These are phyloP conservation scores for Castor canadensis DNA, from an alignment of 2,113 vertebrate genomes.

Conservation along the genomic window DNA sequence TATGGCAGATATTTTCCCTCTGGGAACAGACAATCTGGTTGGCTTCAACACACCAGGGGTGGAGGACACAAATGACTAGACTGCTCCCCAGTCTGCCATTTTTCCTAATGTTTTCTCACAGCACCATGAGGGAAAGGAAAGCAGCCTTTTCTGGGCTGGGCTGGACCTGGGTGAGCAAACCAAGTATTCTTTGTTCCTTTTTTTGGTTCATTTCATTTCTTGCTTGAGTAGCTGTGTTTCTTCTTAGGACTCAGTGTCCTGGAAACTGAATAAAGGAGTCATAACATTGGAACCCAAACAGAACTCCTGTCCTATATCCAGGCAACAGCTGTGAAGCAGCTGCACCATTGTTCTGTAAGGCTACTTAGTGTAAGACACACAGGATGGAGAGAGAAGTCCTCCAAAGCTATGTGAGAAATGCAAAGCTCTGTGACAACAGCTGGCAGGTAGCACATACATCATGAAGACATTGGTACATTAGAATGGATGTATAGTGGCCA, in stretches of 20 bases:
- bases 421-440: background rate
- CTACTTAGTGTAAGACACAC: background rate
- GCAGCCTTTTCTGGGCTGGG: background rate
- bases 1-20: background rate
- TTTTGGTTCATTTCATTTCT: background rate
- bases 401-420: background rate
- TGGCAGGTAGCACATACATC: conserved; percentile 7
- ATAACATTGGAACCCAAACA: background rate
- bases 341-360: conserved; percentile 6
- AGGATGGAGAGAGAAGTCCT: background rate
- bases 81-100: background rate
- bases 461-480: background rate
- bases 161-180: background rate
- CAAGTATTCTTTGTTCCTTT: background rate
- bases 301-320: background rate
- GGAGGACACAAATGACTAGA: background rate
- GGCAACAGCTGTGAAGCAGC: conserved; percentile 62
- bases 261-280: background rate
- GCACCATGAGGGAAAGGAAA: background rate
- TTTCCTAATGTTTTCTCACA: background rate
- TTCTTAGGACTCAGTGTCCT: background rate
- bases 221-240: background rate
- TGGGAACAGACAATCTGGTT: background rate
- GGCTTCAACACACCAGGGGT: background rate
- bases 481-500: background rate